Evolutionary conservation across 2,888 invertebrate species (phyloP).

Genomic region (Proisotoma minuta): DNA sequence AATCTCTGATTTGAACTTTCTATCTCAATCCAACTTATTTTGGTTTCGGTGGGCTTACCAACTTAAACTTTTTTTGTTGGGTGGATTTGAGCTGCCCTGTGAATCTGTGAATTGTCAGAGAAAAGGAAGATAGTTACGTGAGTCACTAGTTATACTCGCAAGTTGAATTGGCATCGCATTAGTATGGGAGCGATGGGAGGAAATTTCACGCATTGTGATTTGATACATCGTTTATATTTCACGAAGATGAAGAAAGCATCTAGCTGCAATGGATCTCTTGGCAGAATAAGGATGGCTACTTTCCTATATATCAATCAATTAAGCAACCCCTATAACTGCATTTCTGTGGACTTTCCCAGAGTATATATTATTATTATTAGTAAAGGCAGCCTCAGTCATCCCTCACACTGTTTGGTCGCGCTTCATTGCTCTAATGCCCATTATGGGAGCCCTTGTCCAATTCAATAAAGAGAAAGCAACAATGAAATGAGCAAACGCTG

Average conservation of each 20-base stretch:
- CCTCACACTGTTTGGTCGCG: too few species aligned
- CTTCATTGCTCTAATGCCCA: conserved; percentile 43
- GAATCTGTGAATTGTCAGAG: not conserved
- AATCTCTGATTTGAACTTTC: not conserved
- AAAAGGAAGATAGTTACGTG: not conserved
- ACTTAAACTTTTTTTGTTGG: not conserved
- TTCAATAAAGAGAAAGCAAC: conserved; percentile 24
- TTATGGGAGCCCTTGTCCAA: conserved; percentile 30
- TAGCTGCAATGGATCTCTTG: too few species aligned
- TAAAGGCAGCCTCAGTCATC: too few species aligned
- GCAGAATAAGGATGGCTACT: too few species aligned
- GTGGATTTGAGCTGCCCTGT: not conserved
- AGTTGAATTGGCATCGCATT: conserved; percentile 1
- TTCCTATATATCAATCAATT: too few species aligned
- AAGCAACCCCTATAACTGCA: too few species aligned
- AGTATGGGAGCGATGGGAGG: conserved; percentile 28
- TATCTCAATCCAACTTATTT: not conserved
- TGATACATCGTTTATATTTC: conserved; percentile 34
- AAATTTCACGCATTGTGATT: conserved; percentile 34
- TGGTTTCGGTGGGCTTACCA: not conserved
- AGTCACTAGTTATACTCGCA: not conserved
- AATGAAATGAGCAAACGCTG: not conserved
- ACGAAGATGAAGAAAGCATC: conserved; percentile 15
- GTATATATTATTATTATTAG: too few species aligned
- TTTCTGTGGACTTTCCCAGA: too few species aligned